Evolutionary conservation across 2,797 vertebrate species (phyloP).

Genomic region (Dipus sagitta): DNA sequence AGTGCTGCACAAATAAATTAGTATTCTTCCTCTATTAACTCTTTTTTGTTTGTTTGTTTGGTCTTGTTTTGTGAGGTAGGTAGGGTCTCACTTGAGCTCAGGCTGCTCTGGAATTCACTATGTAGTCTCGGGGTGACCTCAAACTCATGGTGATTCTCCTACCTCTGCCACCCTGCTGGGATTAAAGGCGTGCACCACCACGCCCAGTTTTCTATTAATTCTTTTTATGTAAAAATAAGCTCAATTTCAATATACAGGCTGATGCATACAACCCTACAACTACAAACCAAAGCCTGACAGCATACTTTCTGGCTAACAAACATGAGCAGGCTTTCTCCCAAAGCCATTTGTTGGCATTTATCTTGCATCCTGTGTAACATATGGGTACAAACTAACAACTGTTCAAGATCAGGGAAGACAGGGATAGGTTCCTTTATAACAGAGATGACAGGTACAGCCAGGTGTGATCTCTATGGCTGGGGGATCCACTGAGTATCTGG

Average conservation of each 20-base stretch:
- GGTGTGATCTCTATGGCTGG: conserved; percentile 2
- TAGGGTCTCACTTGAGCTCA: too few species aligned
- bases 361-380: background rate
- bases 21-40: conserved; percentile 31
- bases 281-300: conserved; percentile 19
- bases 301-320: conserved; percentile 32
- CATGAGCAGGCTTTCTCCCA: background rate
- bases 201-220: too few species aligned
- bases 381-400: background rate
- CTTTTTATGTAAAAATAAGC: background rate
- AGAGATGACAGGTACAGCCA: background rate
- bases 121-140: too few species aligned
- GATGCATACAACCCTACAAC: background rate
- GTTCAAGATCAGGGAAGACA: background rate
- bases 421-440: background rate
- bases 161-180: too few species aligned
- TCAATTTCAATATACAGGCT: background rate
- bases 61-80: too few species aligned
- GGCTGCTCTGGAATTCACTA: too few species aligned
- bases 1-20: conserved; percentile 43
- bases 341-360: background rate
- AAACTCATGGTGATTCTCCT: too few species aligned
- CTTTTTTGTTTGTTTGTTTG: background rate
- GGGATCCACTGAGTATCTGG: background rate
- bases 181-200: too few species aligned